Evolutionary conservation across 1,140 invertebrate species (phyloP).

Genomic region (Heliconius hermathena): DNA sequence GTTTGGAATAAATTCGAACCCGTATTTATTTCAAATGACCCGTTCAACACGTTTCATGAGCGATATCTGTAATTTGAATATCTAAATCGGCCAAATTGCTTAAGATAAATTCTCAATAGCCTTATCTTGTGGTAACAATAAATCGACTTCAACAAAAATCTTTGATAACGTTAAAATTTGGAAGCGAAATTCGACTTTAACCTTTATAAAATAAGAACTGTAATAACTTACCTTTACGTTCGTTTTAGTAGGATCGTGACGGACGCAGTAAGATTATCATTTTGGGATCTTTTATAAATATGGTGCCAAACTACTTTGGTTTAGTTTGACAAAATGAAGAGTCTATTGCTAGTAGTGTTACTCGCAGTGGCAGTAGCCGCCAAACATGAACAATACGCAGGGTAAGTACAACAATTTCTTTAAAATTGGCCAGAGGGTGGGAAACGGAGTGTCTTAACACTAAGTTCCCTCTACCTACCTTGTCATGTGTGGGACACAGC

Average conservation of each 20-base stretch:
- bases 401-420: background rate
- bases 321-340: slow-evolving; percentile 39
- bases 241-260: background rate
- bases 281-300: slow-evolving; percentile 16
- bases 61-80: background rate
- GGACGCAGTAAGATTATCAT: slow-evolving; percentile 9
- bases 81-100: slow-evolving; percentile 12
- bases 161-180: background rate
- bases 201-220: background rate
- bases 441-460: too few species aligned
- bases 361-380: slow-evolving; percentile 13
- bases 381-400: slow-evolving; percentile 29
- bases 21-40: background rate
- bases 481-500: too few species aligned
- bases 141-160: slow-evolving; percentile 7
- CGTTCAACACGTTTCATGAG: background rate
- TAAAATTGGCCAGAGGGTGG: too few species aligned
- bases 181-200: background rate
- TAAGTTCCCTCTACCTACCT: too few species aligned
- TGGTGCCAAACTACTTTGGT: slow-evolving; percentile 1
- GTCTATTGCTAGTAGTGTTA: slow-evolving; percentile 24
- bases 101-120: slow-evolving; percentile 2
- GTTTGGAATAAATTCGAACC: background rate
- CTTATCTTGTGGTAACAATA: slow-evolving; percentile 2
- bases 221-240: background rate